A percentile compares a stretch with the other conserved stretches of the same genome.
phyloP scores from a whole-genome alignment of 2,113 vertebrate genomes.

The Sinocyclocheilus anshuiensis region DNA sequence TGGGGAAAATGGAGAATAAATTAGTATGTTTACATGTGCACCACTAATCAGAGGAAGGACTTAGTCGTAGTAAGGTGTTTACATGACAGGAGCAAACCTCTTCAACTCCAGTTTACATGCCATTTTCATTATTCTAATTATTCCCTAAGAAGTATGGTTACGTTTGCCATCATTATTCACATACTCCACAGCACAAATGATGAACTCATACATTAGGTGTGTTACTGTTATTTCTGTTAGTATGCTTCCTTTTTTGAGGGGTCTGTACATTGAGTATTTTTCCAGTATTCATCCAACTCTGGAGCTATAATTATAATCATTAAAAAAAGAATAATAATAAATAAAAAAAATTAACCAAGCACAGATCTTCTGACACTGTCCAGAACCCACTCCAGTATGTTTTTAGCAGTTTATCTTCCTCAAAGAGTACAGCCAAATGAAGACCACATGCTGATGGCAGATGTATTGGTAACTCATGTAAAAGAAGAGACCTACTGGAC shows the following conservation, averaged over 20 bases:
- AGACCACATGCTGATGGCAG: not conserved
- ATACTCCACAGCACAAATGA: no score
- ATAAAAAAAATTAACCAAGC: not conserved
- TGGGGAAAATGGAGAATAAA: no score
- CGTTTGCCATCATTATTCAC: no score
- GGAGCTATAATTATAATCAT: not conserved
- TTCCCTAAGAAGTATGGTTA: no score
- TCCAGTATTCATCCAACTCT: not conserved
- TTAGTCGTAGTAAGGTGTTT: no score
- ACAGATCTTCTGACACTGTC: not conserved
- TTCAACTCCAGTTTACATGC: no score
- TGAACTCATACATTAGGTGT: no score
- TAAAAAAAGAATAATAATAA: not conserved
- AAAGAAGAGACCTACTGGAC: conserved; percentile 5
- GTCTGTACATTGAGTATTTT: not conserved
- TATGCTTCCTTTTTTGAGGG: not conserved
- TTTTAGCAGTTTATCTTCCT: conserved; percentile 23
- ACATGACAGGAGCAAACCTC: no score
- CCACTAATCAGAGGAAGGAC: no score
- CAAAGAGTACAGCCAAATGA: not conserved
- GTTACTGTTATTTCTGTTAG: not conserved
- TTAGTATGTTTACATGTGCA: no score
- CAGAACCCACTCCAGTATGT: not conserved
- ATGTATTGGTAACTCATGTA: conserved; percentile 7
- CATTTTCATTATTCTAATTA: no score